Evolutionary conservation across 64 coral and sea anemone species (phyloP).

Genomic region (Astreopora myriophthalma): DNA sequence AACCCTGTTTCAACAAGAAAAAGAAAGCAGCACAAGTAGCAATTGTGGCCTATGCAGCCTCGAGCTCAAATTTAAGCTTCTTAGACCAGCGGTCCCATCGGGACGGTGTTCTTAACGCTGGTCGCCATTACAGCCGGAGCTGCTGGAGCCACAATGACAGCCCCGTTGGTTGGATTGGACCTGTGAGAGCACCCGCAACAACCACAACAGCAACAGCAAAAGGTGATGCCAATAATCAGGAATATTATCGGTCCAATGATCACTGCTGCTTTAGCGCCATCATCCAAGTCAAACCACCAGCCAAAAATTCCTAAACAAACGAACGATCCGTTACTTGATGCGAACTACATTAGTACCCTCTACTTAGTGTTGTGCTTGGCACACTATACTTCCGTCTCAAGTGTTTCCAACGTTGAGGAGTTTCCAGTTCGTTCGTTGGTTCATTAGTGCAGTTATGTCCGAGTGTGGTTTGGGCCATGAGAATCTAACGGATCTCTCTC

Average conservation of each 20-base stretch:
- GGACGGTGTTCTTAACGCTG: neutral
- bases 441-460: no score
- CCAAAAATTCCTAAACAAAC: neutral
- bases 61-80: neutral
- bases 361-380: no score
- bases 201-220: constrained; percentile 5
- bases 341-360: no score
- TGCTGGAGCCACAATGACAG: neutral
- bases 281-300: neutral
- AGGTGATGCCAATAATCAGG: neutral
- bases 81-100: neutral
- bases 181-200: neutral
- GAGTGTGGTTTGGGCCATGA: no score
- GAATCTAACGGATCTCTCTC: no score
- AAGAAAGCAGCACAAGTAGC: neutral
- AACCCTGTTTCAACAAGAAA: neutral
- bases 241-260: neutral
- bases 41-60: no score
- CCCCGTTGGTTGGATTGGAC: neutral
- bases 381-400: no score
- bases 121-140: constrained; percentile 6
- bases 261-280: neutral
- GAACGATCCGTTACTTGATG: neutral
- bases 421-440: no score
- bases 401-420: no score